Evolutionary conservation across 1,140 invertebrate genomes (phyloP).

Genomic region (Trichonephila inaurata): DNA sequence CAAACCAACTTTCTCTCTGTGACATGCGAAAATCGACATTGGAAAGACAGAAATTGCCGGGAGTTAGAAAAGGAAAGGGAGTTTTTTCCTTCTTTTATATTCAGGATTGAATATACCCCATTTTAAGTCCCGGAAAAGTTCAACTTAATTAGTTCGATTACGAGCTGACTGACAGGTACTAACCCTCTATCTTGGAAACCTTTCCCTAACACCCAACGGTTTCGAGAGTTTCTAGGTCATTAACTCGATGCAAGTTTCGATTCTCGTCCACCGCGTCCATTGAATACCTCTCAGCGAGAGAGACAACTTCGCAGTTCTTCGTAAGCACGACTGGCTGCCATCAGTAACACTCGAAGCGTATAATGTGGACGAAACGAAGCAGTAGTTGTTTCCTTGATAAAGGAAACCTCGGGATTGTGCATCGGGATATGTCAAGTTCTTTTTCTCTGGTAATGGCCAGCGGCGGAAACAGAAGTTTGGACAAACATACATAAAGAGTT

Average conservation of each 20-base stretch:
- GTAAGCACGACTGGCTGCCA: slow-evolving; percentile 54
- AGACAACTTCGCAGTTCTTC: slow-evolving; percentile 55
- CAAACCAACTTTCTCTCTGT: slow-evolving; percentile 5
- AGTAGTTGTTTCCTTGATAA: slow-evolving; percentile 66
- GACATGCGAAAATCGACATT: slow-evolving; percentile 52
- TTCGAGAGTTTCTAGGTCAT: slow-evolving; percentile 63
- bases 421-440: background rate
- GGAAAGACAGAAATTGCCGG: slow-evolving; percentile 33
- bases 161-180: slow-evolving; percentile 63
- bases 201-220: slow-evolving; percentile 14
- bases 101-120: slow-evolving; percentile 17
- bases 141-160: slow-evolving; percentile 74
- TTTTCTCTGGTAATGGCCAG: background rate
- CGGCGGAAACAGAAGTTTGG: background rate
- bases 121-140: slow-evolving; percentile 26
- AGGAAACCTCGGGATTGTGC: background rate
- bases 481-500: background rate
- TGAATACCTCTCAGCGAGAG: slow-evolving; percentile 55
- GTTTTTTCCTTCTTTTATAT: background rate
- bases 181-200: slow-evolving; percentile 52
- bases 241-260: slow-evolving; percentile 63
- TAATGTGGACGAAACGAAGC: slow-evolving; percentile 55
- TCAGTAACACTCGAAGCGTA: slow-evolving; percentile 33
- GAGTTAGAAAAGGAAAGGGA: background rate
- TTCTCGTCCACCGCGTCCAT: slow-evolving; percentile 62